These are phyloP conservation scores for Potamilus streckersoni DNA, from an alignment of 1,140 invertebrate genomes.

Conservation along the genomic window DNA sequence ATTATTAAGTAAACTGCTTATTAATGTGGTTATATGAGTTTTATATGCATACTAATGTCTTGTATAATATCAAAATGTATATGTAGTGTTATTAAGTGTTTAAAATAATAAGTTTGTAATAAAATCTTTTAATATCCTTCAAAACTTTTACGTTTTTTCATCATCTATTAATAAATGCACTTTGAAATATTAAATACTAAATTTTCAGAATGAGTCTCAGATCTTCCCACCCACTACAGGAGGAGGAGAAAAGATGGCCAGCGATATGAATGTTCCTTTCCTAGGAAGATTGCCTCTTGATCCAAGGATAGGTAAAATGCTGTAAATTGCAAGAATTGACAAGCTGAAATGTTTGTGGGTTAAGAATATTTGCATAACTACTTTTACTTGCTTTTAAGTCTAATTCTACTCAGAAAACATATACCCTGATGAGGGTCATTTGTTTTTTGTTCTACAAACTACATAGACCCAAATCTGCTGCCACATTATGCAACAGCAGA, in stretches of 20 bases:
- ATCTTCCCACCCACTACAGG: conserved; percentile 84
- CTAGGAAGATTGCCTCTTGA: conserved; percentile 70
- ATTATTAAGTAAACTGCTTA: not conserved
- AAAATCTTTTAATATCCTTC: too few species aligned
- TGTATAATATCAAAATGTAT: not conserved
- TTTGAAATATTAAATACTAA: not conserved
- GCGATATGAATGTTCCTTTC: conserved; percentile 82
- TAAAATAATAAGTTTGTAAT: not conserved
- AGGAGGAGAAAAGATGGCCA: conserved; percentile 82
- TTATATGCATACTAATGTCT: not conserved
- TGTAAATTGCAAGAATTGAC: not conserved
- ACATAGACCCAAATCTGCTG: too few species aligned
- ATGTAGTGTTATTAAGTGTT: not conserved
- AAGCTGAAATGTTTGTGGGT: not conserved
- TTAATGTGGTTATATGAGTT: not conserved
- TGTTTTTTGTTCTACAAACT: not conserved
- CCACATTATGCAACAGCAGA: too few species aligned
- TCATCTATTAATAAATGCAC: too few species aligned
- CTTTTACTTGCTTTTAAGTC: not conserved
- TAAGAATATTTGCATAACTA: not conserved
- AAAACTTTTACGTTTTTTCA: not conserved
- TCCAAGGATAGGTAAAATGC: conserved; percentile 58
- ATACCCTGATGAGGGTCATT: not conserved
- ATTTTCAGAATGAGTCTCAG: conserved; percentile 76
- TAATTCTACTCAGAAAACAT: not conserved